These are phyloP conservation scores for Cyclopterus lumpus DNA, from an alignment of 2,797 vertebrate genomes.

Conservation along the genomic window DNA sequence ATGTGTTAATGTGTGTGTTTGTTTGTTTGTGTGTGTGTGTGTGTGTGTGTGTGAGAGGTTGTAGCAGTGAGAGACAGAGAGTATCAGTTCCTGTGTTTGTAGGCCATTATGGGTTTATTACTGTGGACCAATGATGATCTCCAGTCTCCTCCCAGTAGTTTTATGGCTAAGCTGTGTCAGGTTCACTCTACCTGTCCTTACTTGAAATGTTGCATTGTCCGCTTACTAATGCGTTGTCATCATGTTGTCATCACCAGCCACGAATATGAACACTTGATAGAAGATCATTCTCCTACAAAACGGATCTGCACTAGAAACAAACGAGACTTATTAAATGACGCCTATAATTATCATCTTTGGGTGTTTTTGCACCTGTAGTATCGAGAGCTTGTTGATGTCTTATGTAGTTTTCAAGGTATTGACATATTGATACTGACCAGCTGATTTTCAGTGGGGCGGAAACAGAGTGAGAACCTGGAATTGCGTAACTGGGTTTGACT, in stretches of 20 bases:
- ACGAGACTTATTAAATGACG: background rate
- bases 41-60: background rate
- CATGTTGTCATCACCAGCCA: background rate
- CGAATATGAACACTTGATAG: background rate
- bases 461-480: too few relatives aligned
- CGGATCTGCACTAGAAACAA: conserved; percentile 3
- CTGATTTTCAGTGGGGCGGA: too few relatives aligned
- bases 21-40: conserved; percentile 8
- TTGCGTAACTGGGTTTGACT: too few relatives aligned
- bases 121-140: conserved; percentile 18
- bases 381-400: too few relatives aligned
- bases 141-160: conserved; percentile 2
- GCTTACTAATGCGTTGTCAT: background rate
- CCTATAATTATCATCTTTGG: background rate
- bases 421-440: too few relatives aligned
- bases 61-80: background rate
- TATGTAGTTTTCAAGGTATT: too few relatives aligned
- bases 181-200: background rate
- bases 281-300: background rate
- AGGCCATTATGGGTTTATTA: conserved; percentile 14
- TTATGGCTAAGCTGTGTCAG: conserved; percentile 7
- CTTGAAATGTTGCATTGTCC: background rate
- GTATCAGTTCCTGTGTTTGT: conserved; percentile 3
- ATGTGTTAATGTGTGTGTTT: background rate
- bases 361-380: background rate